Base-by-base conservation (phyloP, 2,113 vertebrate species). In the Boleophthalmus pectinirostris region DNA sequence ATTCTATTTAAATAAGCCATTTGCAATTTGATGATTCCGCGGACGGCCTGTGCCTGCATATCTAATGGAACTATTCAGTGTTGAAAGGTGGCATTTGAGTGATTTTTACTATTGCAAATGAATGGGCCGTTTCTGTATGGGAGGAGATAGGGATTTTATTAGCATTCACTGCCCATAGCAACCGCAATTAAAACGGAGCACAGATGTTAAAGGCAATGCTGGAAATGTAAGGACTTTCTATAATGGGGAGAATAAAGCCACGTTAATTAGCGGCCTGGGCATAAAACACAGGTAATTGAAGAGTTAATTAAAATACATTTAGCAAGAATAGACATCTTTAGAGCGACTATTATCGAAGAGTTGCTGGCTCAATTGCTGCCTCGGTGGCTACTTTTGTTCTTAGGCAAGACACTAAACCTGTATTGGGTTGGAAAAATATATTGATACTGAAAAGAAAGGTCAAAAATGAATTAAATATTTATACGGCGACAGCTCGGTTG, bases 231-330 rank as follows among this genome's bases (percentile, higher is more conserved):
- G 25, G 15, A 43, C 54, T 76, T 43, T 24, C 61, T 25, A 18
- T 60, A 29, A 60, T 33, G 25, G 16, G 25, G 21, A 68, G 58
- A 72, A 49, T 23, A 20, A 58, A 70, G 21, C 38, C 29, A 7
- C n/a, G 38, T 81, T 67, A 80, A 80, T 66, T 58, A 76, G 61
- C n/a, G 38, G 35, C n/a, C 33, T 18, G 25, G n/a, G 49, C 24
- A 29, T 69, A 53, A 82, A 74, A 76, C 53, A 65, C 7, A 61
- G 24, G 23, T 24, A 60, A 60, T 43, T 43, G 38, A 43, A 43
- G 23, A 29, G 25, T 33, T 18, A 61, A 58, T 25, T 25, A 25
- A 23, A 58, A 58, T 5, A 25, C 6, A 25, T 58, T 25, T 3
- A 25, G n/a, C 14, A 51, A 25, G 13, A 9, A 23, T 56, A 56